These are phyloP conservation scores for Sylvicola fuscatus DNA, from an alignment of 2,888 invertebrate species.

Conservation along the genomic window DNA sequence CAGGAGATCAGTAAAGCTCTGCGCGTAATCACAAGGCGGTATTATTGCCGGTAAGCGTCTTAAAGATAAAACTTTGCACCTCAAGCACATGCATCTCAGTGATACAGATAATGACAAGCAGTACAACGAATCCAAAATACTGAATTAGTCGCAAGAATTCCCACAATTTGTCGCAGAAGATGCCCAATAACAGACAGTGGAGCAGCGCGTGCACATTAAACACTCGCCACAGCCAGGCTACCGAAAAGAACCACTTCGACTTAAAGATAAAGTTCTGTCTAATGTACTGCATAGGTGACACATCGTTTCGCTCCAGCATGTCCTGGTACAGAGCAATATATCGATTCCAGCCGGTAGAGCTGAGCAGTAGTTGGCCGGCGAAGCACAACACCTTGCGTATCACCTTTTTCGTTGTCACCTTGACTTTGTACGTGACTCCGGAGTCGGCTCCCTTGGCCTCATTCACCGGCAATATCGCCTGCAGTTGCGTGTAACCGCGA, in stretches of 20 bases:
- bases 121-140: conserved; percentile 46
- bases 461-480: conserved; percentile 31
- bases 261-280: conserved; percentile 40
- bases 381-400: conserved; percentile 41
- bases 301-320: conserved; percentile 42
- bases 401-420: conserved; percentile 43
- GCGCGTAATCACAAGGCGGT: conserved; percentile 20
- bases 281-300: conserved; percentile 29
- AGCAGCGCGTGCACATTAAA: conserved; percentile 59
- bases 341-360: conserved; percentile 66
- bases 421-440: conserved; percentile 41
- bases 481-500: conserved; percentile 48
- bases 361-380: conserved; percentile 47
- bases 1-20: too few relatives aligned
- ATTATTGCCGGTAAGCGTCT: conserved; percentile 24
- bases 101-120: conserved; percentile 42
- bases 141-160: conserved; percentile 49
- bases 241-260: conserved; percentile 51
- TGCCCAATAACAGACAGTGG: conserved; percentile 50
- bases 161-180: conserved; percentile 68
- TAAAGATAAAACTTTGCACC: conserved; percentile 33
- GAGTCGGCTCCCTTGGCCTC: conserved; percentile 25
- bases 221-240: conserved; percentile 56
- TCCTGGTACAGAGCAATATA: conserved; percentile 64
- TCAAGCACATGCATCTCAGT: conserved; percentile 52